phyloP scores from a whole-genome alignment of 1,140 invertebrate species.

The Diorhabda sublineata region DNA sequence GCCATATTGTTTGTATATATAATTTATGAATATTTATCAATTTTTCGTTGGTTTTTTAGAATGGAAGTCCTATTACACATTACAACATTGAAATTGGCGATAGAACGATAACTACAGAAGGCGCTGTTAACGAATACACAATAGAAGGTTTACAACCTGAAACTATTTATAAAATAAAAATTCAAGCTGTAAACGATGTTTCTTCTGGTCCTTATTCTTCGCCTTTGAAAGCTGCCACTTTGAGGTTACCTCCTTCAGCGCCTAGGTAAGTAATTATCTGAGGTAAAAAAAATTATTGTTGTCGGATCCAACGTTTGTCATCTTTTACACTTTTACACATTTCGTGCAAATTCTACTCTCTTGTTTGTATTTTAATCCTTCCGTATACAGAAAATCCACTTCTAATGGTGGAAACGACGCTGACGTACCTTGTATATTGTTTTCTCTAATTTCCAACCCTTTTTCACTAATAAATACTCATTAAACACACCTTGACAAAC shows the following conservation, averaged over 20 bases:
- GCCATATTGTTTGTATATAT: no score
- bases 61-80: constrained; percentile 68
- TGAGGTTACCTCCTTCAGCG: constrained; percentile 70
- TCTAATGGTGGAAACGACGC: no score
- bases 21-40: no score
- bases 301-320: neutral
- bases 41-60: constrained; percentile 32
- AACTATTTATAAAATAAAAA: constrained; percentile 64
- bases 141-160: constrained; percentile 54
- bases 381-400: no score
- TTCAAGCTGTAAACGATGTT: constrained; percentile 79
- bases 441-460: no score
- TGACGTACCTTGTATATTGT: no score
- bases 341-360: neutral
- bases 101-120: constrained; percentile 55
- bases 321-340: neutral
- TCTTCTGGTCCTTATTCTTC: constrained; percentile 74
- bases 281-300: neutral
- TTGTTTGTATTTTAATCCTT: no score
- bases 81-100: constrained; percentile 74
- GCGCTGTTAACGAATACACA: constrained; percentile 51
- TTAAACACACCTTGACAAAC: no score
- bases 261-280: constrained; percentile 49
- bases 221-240: constrained; percentile 64
- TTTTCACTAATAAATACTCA: no score